Base-by-base conservation (phyloP, 2,888 invertebrate genomes). In the Melangyna quadrimaculata region DNA sequence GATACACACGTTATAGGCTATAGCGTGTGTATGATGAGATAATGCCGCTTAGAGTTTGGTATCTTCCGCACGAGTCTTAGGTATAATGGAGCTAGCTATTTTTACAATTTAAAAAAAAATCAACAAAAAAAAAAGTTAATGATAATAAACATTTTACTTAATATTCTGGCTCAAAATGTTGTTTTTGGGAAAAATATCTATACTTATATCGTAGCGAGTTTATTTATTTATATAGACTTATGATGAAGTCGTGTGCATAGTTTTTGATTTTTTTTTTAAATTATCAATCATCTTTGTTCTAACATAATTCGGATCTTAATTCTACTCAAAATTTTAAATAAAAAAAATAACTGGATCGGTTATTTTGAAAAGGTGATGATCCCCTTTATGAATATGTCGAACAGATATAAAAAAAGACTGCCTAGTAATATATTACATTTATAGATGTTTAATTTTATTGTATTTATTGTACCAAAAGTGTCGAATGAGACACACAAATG, bases 1-100 rank as follows among this genome's bases (percentile, higher is more conserved):
- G 40, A 45, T 14, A 12, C 9, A 24, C 24, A n/a, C n/a, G n/a
- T n/a, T n/a, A n/a, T n/a, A n/a, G n/a, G n/a, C n/a, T n/a, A n/a
- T 45, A 53, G 59, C 69, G 65, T 37, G 27, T 73, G 35, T 43
- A 63, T 43, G 51, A 51, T 45, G 73, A 32, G 51, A 51, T 45
- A 67, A 32, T 22, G 45, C 8, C 59, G 19, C n/a, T 51, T 27
- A 14, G 8, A n/a, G n/a, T 51, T 51, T 45, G n/a, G 24, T 74
- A 51, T 35, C 48, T 48, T 59, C 37, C 59, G 27, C 37, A 19
- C 32, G 24, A 24, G 22, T 48, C 22, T 48, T 48, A n/a, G n/a
- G n/a, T n/a, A 48, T 10, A n/a, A 19, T 43, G 0, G 32, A 57
- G 32, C 48, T 71, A 57, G 32, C 48, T 71, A 75, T 70, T 65